Conservation (phyloP, 2,797 vertebrate genomes). For the Gymnothorax reevesii region DNA sequence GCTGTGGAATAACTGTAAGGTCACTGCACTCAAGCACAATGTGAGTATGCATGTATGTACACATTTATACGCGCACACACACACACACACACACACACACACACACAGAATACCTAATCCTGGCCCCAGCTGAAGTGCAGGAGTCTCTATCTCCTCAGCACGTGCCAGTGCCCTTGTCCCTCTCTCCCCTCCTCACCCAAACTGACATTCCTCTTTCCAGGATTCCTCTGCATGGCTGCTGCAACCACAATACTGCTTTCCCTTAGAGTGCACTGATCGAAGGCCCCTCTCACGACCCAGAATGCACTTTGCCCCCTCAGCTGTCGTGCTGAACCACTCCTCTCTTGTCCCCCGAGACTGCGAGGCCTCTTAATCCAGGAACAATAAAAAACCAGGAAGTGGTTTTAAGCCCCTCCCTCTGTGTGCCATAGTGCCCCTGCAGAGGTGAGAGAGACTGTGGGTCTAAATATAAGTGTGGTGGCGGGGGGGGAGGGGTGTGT, state of each 20-base stretch:
- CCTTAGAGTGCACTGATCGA: neutral
- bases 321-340: neutral
- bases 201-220: conserved; percentile 24
- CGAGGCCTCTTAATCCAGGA: conserved; percentile 26
- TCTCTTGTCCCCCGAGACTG: conserved; percentile 22
- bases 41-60: no score
- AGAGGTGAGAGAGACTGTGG: conserved; percentile 70
- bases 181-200: neutral
- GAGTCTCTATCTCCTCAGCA: conserved; percentile 9
- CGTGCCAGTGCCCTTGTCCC: conserved; percentile 19
- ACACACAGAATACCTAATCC: conserved; percentile 22
- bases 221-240: conserved; percentile 29
- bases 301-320: neutral
- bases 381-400: conserved; percentile 38
- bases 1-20: no score
- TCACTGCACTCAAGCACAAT: no score
- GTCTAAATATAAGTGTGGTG: conserved; percentile 63
- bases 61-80: neutral
- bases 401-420: conserved; percentile 29
- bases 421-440: conserved; percentile 46
- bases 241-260: neutral
- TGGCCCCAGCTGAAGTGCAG: conserved; percentile 33
- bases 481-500: conserved; percentile 51
- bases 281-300: neutral
- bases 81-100: neutral